Base-by-base conservation (phyloP, 2,888 invertebrate species). In the Schrankia costaestrigalis region DNA sequence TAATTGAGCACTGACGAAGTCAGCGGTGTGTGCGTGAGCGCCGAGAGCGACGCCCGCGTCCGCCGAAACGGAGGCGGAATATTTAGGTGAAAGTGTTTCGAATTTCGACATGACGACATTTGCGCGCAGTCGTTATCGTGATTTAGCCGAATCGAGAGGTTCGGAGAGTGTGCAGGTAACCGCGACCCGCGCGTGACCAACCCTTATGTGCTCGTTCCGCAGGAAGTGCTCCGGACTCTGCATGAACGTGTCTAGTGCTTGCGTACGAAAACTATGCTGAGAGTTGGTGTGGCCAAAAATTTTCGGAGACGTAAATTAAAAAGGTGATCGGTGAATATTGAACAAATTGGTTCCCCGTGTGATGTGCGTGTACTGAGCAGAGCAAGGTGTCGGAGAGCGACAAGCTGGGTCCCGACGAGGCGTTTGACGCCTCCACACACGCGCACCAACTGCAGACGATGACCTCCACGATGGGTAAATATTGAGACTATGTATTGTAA, bases 51-150 rank as follows among this genome's bases (percentile, higher is more conserved):
- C 85, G 85, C 82, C 86, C 86, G 86, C 84, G 85, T 84, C 81
- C 74, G 83, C 83, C 84, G 83, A 86, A 86, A 81, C 85, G 72
- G 83, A 84, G 85, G 76, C 86, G 84, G 86, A 85, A 87, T 87
- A 87, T 87, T 87, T 87, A 87, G 87, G 87, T 86, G 87, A 87
- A 87, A 87, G 87, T 87, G 85, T 87, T 87, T 87, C 87, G 82
- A 87, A 87, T 87, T 87, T 87, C 86, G 86, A 78, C 84, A 85
- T 86, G 85, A 86, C 86, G 85, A 87, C 86, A 87, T 86, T 86
- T 71, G 85, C 83, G 86, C 84, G 82, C 87, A 87, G 87, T 87
- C 83, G 84, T 87, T 87, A 87, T 87, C 86, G 87, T 83, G 86
- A 83, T 83, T 87, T 82, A 83, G 87, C 85, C 86, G 87, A 87